phyloP scores from a whole-genome alignment of 1,140 invertebrate species.

The Hyphantria cunea region DNA sequence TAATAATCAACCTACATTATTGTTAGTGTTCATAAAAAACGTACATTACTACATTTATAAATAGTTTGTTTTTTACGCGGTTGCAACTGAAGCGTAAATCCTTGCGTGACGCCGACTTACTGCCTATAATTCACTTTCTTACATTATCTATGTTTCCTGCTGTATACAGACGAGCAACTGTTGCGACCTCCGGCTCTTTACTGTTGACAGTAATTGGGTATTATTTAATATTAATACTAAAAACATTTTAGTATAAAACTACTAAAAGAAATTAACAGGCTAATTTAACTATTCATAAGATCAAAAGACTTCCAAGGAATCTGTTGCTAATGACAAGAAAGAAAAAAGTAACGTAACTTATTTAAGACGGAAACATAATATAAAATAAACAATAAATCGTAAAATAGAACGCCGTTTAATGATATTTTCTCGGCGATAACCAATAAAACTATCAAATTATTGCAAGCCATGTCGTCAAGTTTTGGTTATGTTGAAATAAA shows the following conservation, averaged over 20 bases:
- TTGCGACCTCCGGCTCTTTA: slow-evolving; percentile 21
- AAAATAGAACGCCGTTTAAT: slow-evolving; percentile 52
- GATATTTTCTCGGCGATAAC: slow-evolving; percentile 58
- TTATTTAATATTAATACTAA: slow-evolving; percentile 27
- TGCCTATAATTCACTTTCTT: slow-evolving; percentile 14
- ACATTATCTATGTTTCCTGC: slow-evolving; percentile 24
- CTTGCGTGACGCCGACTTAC: slow-evolving; percentile 3
- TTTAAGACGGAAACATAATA: slow-evolving; percentile 65
- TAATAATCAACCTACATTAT: slow-evolving; percentile 15
- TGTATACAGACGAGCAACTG: background rate
- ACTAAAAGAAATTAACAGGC: slow-evolving; percentile 28
- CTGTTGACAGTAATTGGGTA: slow-evolving; percentile 33
- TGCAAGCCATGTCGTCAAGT: slow-evolving; percentile 50
- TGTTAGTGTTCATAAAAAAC: slow-evolving; percentile 7
- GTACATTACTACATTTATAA: slow-evolving; percentile 6
- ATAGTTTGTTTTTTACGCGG: slow-evolving; percentile 5
- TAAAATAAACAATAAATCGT: slow-evolving; percentile 70
- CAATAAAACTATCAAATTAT: slow-evolving; percentile 76
- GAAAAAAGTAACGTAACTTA: slow-evolving; percentile 50
- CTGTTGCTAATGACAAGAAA: slow-evolving; percentile 38
- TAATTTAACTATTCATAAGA: slow-evolving; percentile 36
- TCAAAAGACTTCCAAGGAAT: slow-evolving; percentile 46
- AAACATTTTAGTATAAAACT: slow-evolving; percentile 32
- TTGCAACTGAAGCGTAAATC: slow-evolving; percentile 13
- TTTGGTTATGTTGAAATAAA: slow-evolving; percentile 51